Conservation (phyloP, 2,888 invertebrate genomes). For the Nemotelus nigrinus region DNA sequence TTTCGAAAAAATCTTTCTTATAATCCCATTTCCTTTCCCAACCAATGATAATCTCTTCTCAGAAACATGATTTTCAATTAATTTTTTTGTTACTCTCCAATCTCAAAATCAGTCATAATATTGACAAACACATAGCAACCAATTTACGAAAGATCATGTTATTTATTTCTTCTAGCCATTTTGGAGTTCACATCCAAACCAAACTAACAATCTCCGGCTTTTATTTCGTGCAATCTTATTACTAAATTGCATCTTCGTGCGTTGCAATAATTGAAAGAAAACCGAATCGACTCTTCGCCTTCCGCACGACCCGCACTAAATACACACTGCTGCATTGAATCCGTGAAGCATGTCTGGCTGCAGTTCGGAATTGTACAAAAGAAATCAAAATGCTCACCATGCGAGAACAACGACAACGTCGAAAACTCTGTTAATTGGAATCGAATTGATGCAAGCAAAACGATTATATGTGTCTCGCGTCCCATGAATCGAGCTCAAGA, state of each 20-base stretch:
- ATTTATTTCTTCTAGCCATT: too few species aligned
- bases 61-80: too few species aligned
- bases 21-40: too few species aligned
- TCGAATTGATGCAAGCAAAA: conserved; percentile 41
- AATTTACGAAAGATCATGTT: too few species aligned
- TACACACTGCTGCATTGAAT: background rate
- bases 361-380: conserved; percentile 17
- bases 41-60: too few species aligned
- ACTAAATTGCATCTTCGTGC: conserved; percentile 23
- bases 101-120: too few species aligned
- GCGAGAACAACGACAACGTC: conserved; percentile 6
- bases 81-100: too few species aligned
- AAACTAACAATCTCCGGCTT: background rate
- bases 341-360: background rate
- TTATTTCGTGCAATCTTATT: conserved; percentile 11
- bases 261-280: conserved; percentile 24
- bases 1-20: too few species aligned
- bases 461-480: conserved; percentile 34
- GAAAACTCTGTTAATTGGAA: conserved; percentile 41
- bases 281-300: background rate
- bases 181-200: background rate
- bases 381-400: conserved; percentile 24
- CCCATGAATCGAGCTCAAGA: background rate
- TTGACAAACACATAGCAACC: too few species aligned
- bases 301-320: background rate